phyloP scores from a whole-genome alignment of 1,140 invertebrate genomes.

The Drosophila baimaii region DNA sequence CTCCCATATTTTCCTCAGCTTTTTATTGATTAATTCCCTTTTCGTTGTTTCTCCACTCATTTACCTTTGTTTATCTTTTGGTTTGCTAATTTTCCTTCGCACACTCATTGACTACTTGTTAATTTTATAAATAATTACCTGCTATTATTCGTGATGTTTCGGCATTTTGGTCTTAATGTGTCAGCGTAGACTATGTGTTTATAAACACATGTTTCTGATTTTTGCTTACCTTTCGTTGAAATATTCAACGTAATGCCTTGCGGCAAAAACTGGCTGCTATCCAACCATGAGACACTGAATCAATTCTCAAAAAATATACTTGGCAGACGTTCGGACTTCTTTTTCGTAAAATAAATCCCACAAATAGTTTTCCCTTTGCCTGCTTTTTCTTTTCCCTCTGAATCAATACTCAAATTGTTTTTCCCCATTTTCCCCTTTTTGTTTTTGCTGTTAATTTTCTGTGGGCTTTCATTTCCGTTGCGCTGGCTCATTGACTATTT shows the following conservation, averaged over 20 bases:
- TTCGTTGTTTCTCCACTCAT: neutral
- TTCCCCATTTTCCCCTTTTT: neutral
- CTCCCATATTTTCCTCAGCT: neutral
- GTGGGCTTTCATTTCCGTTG: conserved; percentile 39
- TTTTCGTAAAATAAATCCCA: neutral
- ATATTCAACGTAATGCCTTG: conserved; percentile 1
- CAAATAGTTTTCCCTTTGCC: conserved; percentile 22
- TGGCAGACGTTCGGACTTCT: conserved; percentile 1
- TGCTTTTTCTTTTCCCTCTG: neutral
- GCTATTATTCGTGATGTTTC: conserved; percentile 7
- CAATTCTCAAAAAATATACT: conserved; percentile 29
- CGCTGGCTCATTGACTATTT: conserved; percentile 33
- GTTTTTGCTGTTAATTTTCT: conserved; percentile 24
- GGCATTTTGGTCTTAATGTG: conserved; percentile 12
- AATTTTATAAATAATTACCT: conserved; percentile 19
- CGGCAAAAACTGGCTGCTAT: conserved; percentile 18
- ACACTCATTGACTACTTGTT: conserved; percentile 18
- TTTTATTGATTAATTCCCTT: neutral
- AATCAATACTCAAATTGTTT: conserved; percentile 29
- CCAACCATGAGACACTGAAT: conserved; percentile 27
- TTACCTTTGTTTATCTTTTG: neutral
- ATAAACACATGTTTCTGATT: conserved; percentile 14
- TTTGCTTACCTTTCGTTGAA: conserved; percentile 7
- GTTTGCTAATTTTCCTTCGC: conserved; percentile 1
- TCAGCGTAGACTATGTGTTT: conserved; percentile 23